Percentiles rank a stretch among this genome's conserved stretches.
phyloP scores from a whole-genome alignment of 1,140 invertebrate genomes.

The Drosophila trapezifrons region DNA sequence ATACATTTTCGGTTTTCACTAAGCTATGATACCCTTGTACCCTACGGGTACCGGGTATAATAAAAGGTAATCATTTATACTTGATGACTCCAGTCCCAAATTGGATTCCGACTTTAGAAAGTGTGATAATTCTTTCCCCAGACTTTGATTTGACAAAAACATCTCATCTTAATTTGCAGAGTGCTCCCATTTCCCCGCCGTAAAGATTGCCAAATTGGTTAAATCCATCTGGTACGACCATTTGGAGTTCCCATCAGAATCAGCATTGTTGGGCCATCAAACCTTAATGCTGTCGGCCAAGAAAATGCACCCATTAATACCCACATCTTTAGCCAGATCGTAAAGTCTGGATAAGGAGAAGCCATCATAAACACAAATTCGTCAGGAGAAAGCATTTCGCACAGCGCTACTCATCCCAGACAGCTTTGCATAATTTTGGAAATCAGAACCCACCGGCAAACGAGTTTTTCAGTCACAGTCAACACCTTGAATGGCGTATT shows the following conservation, averaged over 20 bases:
- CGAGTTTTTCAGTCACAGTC: slow-evolving; percentile 35
- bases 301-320: slow-evolving; percentile 41
- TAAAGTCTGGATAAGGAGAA: slow-evolving; percentile 38
- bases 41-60: too few relatives aligned
- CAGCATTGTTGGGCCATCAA: slow-evolving; percentile 29
- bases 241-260: slow-evolving; percentile 20
- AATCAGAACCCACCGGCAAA: slow-evolving; percentile 40
- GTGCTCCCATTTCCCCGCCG: not conserved
- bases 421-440: slow-evolving; percentile 43
- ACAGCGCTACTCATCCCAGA: slow-evolving; percentile 12
- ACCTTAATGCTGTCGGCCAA: not conserved
- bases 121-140: slow-evolving; percentile 10
- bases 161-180: slow-evolving; percentile 1
- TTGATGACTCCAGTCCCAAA: not conserved
- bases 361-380: slow-evolving; percentile 44
- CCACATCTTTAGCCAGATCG: slow-evolving; percentile 20
- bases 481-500: slow-evolving; percentile 47
- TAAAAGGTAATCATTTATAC: not conserved
- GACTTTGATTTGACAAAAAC: slow-evolving; percentile 9
- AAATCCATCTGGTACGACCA: slow-evolving; percentile 17
- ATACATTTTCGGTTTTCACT: too few relatives aligned
- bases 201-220: slow-evolving; percentile 21
- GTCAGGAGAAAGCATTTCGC: slow-evolving; percentile 51
- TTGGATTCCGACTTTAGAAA: slow-evolving; percentile 22
- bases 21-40: too few relatives aligned